These are phyloP conservation scores for Polyodon spathula DNA, from an alignment of 2,113 vertebrate species.

Conservation along the genomic window DNA sequence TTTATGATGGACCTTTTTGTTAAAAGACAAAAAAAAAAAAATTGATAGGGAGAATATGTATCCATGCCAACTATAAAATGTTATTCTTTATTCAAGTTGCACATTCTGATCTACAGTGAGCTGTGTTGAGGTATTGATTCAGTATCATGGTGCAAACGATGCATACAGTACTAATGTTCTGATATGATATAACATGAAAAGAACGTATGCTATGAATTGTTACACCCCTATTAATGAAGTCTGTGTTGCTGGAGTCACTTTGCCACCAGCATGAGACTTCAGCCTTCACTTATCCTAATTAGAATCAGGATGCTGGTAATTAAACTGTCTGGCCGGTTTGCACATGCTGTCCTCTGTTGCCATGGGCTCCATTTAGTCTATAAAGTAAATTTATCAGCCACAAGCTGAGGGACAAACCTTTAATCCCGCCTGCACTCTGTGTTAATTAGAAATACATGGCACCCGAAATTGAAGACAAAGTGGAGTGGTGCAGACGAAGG, in stretches of 20 bases:
- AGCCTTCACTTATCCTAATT: conserved; percentile 34
- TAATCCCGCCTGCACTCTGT: neutral
- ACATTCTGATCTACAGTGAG: no score
- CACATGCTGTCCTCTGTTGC: conserved; percentile 33
- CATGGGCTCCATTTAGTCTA: conserved; percentile 7
- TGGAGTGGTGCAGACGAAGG: conserved; percentile 15
- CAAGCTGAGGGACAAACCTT: neutral
- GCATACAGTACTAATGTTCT: no score
- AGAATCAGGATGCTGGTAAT: conserved; percentile 33
- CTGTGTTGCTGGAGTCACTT: neutral
- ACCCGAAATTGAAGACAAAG: conserved; percentile 5
- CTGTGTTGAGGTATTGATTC: no score
- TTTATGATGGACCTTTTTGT: no score
- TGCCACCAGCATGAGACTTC: conserved; percentile 14
- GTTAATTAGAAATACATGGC: conserved; percentile 14
- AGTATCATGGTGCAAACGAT: no score
- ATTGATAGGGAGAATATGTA: no score
- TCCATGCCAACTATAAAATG: no score
- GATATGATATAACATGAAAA: no score
- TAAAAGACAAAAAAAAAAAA: no score
- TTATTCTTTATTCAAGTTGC: no score
- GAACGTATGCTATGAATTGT: no score
- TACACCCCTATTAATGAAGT: no score
- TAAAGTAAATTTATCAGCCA: conserved; percentile 2
- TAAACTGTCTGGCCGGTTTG: conserved; percentile 42